Base-by-base conservation (phyloP, 2,888 invertebrate genomes). In the Agonum fuliginosum region DNA sequence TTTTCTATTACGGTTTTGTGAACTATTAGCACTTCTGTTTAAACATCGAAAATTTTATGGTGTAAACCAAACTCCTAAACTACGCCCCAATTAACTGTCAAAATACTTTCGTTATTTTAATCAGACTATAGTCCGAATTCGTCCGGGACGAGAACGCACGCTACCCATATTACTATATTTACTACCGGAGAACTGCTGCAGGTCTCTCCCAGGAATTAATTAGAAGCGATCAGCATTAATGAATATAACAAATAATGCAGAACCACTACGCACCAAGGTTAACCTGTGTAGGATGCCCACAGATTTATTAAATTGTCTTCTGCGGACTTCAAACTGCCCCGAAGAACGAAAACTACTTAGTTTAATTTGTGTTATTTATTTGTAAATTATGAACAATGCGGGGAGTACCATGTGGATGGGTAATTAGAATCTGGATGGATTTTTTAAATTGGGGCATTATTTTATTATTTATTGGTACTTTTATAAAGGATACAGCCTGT, bases 231-330 rank as follows among this genome's bases (percentile, higher is more conserved):
- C 34, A 27, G 27, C 30, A 27, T 27, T 62, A 62, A 62, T 62
- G 58, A 62, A 62, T 62, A 62, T 62, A 62, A 62, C 58, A 62
- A 62, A 62, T 62, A 30, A 54, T 54, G 54, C 12, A 30, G 19
- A 46, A 46, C 46, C 46, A 46, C 46, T 46, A 17, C 51, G 6
- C 8, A 10, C 54, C 58, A 62, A 62, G 58, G 58, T 30, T 6
- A 62, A 30, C 58, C 8, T 46, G 14, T 54, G 54, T 30, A 62
- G 30, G 58, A 30, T 30, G 30, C 30, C 14, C 3, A 46, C 58
- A 62, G 58, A 62, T 62, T 62, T 62, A 62, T 62, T 62, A 27
- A 62, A 62, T 62, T 62, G 34, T 62, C 30, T 30, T 30, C n/a
- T 22, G 24, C 2, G n/a, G 12, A 54, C 30, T 30, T 62, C 10